Percentiles rank a stretch among this genome's conserved stretches.
These are phyloP conservation scores for Zaprionus taronus DNA, from an alignment of 1,140 invertebrate species.

Conservation along the genomic window DNA sequence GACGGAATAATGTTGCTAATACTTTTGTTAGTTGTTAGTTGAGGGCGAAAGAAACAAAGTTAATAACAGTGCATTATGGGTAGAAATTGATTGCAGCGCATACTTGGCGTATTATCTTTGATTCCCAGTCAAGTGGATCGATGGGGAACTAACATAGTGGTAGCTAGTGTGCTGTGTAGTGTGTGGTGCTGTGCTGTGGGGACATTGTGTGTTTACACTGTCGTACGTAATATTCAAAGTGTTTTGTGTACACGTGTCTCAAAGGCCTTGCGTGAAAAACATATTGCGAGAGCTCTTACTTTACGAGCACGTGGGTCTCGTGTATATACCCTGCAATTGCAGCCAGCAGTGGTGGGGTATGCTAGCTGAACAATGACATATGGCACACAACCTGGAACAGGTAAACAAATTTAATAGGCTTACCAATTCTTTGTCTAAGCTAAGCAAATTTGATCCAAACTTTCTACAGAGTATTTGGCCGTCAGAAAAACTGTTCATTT, in stretches of 20 bases:
- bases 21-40: conserved; percentile 43
- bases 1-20: conserved; percentile 54
- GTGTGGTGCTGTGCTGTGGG: not conserved
- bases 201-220: not conserved
- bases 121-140: conserved; percentile 26
- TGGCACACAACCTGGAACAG: not conserved
- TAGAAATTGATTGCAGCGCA: conserved; percentile 68
- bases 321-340: conserved; percentile 34
- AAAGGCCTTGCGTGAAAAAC: conserved; percentile 21
- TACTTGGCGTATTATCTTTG: conserved; percentile 56
- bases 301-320: conserved; percentile 14
- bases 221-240: conserved; percentile 44
- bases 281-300: conserved; percentile 4
- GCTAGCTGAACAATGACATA: not conserved
- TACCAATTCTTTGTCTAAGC: not conserved
- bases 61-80: conserved; percentile 47
- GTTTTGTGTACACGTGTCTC: conserved; percentile 43
- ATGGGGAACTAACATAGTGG: not conserved
- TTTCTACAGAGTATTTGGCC: conserved; percentile 23
- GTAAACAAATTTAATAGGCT: not conserved
- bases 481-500: not conserved
- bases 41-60: conserved; percentile 12
- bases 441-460: too few relatives aligned
- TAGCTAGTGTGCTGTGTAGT: not conserved
- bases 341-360: not conserved